phyloP scores from a whole-genome alignment of 2,888 invertebrate genomes.

The Lycaena phlaeas region DNA sequence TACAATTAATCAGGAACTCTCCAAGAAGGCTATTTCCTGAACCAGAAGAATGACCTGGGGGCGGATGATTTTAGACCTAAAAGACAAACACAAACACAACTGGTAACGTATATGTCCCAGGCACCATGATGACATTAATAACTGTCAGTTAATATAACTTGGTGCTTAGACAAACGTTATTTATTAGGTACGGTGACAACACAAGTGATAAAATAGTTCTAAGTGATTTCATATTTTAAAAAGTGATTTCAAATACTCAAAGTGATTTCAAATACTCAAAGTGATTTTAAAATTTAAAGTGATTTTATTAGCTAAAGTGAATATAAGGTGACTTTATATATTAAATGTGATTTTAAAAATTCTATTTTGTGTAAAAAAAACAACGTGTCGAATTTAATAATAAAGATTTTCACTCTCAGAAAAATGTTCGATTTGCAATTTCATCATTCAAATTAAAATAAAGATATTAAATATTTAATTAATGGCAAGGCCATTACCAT shows the following conservation, averaged over 20 bases:
- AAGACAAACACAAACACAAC: conserved; percentile 62
- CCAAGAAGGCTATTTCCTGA: conserved; percentile 66
- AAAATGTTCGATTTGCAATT: too few relatives aligned
- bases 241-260: background rate
- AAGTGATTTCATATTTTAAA: background rate
- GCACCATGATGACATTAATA: conserved; percentile 33
- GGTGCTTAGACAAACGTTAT: conserved; percentile 2
- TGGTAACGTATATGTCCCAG: conserved; percentile 48
- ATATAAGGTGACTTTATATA: too few relatives aligned
- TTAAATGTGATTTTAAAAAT: too few relatives aligned
- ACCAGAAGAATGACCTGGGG: conserved; percentile 72
- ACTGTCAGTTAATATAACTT: background rate
- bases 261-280: background rate
- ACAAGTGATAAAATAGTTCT: background rate
- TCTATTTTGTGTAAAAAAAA: too few relatives aligned
- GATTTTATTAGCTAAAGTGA: too few relatives aligned
- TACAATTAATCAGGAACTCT: conserved; percentile 64
- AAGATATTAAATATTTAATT: too few relatives aligned
- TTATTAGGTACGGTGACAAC: background rate
- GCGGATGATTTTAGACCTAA: conserved; percentile 73
- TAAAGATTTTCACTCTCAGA: too few relatives aligned
- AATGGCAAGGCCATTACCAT: too few relatives aligned
- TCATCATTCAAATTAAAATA: too few relatives aligned
- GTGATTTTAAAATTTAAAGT: too few relatives aligned
- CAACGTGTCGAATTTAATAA: too few relatives aligned